These are phyloP conservation scores for Amphiprion clarkii DNA, from an alignment of 2,797 vertebrate genomes.

Conservation along the genomic window DNA sequence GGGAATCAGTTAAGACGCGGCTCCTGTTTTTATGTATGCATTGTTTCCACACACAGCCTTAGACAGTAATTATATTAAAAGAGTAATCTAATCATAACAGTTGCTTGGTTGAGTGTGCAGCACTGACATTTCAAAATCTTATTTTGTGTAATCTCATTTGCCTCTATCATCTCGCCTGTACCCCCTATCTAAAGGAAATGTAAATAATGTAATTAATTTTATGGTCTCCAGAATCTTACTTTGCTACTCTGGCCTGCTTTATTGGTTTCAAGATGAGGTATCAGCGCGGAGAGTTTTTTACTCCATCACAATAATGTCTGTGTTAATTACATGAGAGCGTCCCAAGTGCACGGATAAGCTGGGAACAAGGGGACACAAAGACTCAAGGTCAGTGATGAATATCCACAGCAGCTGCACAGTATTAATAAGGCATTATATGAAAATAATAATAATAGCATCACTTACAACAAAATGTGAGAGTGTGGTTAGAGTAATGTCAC, in stretches of 20 bases:
- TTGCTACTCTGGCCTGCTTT: conserved; percentile 72
- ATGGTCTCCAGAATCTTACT: conserved; percentile 79
- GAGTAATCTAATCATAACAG: conserved; percentile 89
- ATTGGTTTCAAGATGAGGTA: conserved; percentile 78
- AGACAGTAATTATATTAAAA: conserved; percentile 88
- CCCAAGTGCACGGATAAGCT: conserved; percentile 84
- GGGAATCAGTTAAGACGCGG: conserved; percentile 79
- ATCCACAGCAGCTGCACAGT: conserved; percentile 80
- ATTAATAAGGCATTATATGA: conserved; percentile 80
- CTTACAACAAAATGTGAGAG: conserved; percentile 67
- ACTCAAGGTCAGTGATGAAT: conserved; percentile 85
- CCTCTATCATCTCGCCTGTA: conserved; percentile 78
- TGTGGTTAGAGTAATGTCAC: conserved; percentile 62
- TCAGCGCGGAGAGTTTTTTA: conserved; percentile 62
- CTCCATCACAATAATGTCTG: conserved; percentile 82
- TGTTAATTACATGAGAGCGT: conserved; percentile 83
- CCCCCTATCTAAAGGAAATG: conserved; percentile 80
- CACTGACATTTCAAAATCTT: conserved; percentile 85
- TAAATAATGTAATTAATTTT: conserved; percentile 85
- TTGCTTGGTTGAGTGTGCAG: conserved; percentile 81
- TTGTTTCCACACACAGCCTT: conserved; percentile 84
- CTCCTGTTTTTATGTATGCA: conserved; percentile 85
- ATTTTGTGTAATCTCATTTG: conserved; percentile 84
- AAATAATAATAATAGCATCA: conserved; percentile 78
- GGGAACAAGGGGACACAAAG: conserved; percentile 79